A percentile compares a stretch with the other conserved stretches of the same genome.
These are phyloP conservation scores for Neodiprion pinetum DNA, from an alignment of 1,140 invertebrate species.

Conservation along the genomic window DNA sequence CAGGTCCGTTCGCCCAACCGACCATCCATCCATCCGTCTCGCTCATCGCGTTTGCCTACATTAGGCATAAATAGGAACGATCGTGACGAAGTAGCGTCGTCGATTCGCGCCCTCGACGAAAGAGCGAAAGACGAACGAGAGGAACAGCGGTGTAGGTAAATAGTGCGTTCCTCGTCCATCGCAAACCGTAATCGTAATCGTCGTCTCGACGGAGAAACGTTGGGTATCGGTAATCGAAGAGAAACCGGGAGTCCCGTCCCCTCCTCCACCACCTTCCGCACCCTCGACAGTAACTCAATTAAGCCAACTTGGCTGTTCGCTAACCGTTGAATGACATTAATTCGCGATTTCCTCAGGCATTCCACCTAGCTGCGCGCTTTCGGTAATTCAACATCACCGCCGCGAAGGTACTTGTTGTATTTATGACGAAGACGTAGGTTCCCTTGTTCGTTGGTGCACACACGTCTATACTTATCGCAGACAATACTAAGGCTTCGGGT, in stretches of 20 bases:
- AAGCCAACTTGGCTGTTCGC: not conserved
- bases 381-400: too few relatives aligned
- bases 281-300: not conserved
- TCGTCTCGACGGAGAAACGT: not conserved
- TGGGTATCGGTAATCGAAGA: conserved; percentile 37
- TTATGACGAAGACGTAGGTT: too few relatives aligned
- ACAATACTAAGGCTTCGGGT: too few relatives aligned
- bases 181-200: not conserved
- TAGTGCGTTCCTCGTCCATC: not conserved
- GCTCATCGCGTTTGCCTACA: not conserved
- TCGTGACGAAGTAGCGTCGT: too few relatives aligned
- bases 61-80: not conserved
- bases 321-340: not conserved
- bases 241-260: conserved; percentile 20
- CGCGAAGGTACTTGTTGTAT: too few relatives aligned
- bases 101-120: too few relatives aligned
- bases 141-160: too few relatives aligned
- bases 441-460: too few relatives aligned
- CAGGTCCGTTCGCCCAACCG: not conserved
- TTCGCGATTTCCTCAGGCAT: too few relatives aligned
- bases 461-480: too few relatives aligned
- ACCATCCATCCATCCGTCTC: not conserved
- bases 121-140: too few relatives aligned
- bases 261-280: not conserved
- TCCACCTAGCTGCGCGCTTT: too few relatives aligned